Conservation (phyloP, 2,797 vertebrate genomes). For the Sylvia borin region DNA sequence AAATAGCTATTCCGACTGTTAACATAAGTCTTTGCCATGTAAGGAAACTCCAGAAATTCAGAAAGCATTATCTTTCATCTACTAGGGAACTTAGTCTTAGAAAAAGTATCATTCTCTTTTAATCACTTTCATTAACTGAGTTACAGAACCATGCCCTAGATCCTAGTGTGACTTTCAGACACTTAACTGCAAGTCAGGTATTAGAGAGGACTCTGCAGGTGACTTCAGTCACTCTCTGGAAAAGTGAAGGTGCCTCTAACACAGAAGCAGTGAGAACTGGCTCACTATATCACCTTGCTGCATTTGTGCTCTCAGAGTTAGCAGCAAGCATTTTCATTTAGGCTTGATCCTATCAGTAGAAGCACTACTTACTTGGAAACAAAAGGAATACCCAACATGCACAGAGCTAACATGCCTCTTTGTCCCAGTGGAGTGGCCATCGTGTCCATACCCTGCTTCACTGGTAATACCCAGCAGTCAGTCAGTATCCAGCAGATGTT, state of each 20-base stretch:
- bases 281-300: not conserved
- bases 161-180: not conserved
- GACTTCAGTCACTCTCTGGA: not conserved
- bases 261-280: not conserved
- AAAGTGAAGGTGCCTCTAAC: not conserved
- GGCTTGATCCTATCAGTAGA: not conserved
- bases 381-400: not conserved
- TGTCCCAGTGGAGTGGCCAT: not conserved
- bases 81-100: not conserved
- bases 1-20: not conserved
- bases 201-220: not conserved
- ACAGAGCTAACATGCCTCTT: not conserved
- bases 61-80: not conserved
- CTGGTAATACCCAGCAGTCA: not conserved
- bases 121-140: conserved; percentile 8
- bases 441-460: not conserved
- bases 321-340: not conserved
- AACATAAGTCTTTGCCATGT: not conserved
- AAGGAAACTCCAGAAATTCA: not conserved
- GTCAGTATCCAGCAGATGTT: not conserved
- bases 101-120: not conserved
- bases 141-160: not conserved
- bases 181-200: not conserved
- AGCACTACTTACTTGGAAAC: not conserved
- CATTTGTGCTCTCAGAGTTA: not conserved